Conservation (phyloP, 2,888 invertebrate species). For the Acrobasis repandana region DNA sequence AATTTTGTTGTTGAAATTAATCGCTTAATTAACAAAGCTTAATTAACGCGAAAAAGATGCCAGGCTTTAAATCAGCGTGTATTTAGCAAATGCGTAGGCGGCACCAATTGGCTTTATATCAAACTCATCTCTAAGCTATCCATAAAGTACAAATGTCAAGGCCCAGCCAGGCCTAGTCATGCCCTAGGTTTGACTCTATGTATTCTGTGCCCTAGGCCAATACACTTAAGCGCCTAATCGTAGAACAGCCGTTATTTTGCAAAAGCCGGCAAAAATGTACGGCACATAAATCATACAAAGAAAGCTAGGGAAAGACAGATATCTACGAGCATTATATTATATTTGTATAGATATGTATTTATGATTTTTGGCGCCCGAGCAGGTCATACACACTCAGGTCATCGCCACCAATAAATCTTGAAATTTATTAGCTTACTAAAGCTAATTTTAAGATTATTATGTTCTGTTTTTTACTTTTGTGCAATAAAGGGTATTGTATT, state of each 20-base stretch:
- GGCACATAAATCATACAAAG: slow-evolving; percentile 9
- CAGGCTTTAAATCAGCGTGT: not conserved
- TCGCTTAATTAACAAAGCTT: not conserved
- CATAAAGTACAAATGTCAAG: slow-evolving; percentile 7
- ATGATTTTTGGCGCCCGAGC: not conserved
- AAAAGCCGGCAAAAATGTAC: slow-evolving; percentile 6
- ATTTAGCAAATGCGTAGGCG: slow-evolving; percentile 7
- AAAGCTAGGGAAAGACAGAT: slow-evolving; percentile 2
- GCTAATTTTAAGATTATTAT: no score
- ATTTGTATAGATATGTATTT: not conserved
- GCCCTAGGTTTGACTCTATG: no score
- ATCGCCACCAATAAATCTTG: slow-evolving; percentile 3
- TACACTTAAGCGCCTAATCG: slow-evolving; percentile 9
- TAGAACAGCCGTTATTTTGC: not conserved
- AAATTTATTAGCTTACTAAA: slow-evolving; percentile 1
- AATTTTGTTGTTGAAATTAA: no score
- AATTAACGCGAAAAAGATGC: slow-evolving; percentile 9
- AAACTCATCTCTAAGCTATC: slow-evolving; percentile 7
- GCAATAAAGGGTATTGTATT: no score
- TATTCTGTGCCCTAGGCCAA: not conserved
- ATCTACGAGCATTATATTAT: not conserved
- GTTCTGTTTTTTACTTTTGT: no score
- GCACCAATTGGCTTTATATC: slow-evolving; percentile 1
- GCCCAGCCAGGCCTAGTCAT: not conserved
- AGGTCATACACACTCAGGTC: not conserved